Base-by-base conservation (phyloP, 2,113 vertebrate species). In the Sarotherodon lohbergeri region DNA sequence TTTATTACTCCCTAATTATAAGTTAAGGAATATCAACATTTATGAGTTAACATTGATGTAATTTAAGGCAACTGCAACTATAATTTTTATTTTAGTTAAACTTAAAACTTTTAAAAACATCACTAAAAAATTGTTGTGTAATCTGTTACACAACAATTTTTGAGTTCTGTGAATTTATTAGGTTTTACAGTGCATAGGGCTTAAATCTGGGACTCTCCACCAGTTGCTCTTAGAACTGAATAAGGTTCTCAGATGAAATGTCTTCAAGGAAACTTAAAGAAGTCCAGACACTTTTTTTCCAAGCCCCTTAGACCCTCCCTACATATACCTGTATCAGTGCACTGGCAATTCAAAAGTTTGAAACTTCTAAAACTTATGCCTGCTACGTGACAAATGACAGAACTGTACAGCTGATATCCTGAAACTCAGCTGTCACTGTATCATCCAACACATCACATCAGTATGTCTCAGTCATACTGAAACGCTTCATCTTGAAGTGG, bases 291-390 rank as follows among this genome's bases (percentile, higher is more conserved):
- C 24, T 57, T 57, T 57, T 7, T 57, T 14, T 8, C 7, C 55
- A 57, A 5, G 24, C 12, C 6, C 3, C 55, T 27, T 8, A 57
- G 55, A 57, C 24, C 27, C 11, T n/a, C 61, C 9, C 10, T 36
- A 66, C 3, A 66, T 36, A 5, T 13, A 39, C 34, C 61, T 39
- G 17, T 1, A 7, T 66, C 34, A 39, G 32, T 0, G 9, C 14
- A 32, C 27, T 32, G 29, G 59, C 9, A 6, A 63, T 1, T 36
- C 61, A n/a, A 41, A 39, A 8, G n/a, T 24, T 22, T 12, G 13
- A 14, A 68, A 41, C 63, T 0, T 22, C 6, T 41, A 24, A 71
- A 5, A 41, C 12, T 0, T 3, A 24, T 41, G 36, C 1, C 11
- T 68, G n/a, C n/a, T 71, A 24, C 9, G 16, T 19, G 29, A 36